phyloP scores from a whole-genome alignment of 1,140 invertebrate genomes.

The Coelopa frigida region DNA sequence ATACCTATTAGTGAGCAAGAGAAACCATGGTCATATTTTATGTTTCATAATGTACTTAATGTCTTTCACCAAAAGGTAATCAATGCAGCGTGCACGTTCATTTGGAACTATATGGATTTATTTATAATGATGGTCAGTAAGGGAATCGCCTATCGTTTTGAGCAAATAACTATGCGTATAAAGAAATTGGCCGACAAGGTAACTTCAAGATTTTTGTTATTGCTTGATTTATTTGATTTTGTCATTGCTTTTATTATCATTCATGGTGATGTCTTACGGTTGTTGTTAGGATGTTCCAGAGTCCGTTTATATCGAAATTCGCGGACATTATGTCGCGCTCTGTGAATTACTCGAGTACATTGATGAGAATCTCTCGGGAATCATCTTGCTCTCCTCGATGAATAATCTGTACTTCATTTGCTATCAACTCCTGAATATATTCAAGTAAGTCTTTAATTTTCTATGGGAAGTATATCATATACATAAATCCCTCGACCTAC shows the following conservation, averaged over 20 bases:
- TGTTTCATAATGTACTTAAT: neutral
- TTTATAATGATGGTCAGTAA: conserved; percentile 57
- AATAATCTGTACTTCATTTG: conserved; percentile 68
- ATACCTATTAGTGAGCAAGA: conserved; percentile 21
- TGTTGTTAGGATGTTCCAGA: conserved; percentile 47
- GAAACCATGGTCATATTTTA: neutral
- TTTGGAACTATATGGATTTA: conserved; percentile 61
- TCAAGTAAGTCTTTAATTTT: conserved; percentile 51
- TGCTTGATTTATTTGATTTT: neutral
- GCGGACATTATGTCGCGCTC: conserved; percentile 55
- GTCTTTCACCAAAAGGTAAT: conserved; percentile 20
- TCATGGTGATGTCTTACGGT: neutral
- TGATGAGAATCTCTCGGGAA: conserved; percentile 51
- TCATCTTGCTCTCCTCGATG: conserved; percentile 59
- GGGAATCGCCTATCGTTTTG: conserved; percentile 52
- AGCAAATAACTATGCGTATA: conserved; percentile 50
- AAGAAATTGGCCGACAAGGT: conserved; percentile 25
- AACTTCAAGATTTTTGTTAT: conserved; percentile 44
- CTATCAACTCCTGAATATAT: conserved; percentile 61
- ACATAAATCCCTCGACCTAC: too few species aligned
- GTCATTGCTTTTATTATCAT: neutral
- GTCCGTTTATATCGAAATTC: conserved; percentile 52
- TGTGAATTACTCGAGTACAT: conserved; percentile 51
- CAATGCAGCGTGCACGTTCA: conserved; percentile 49
- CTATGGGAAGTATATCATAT: neutral